A percentile compares a stretch with the other conserved stretches of the same genome.
These are phyloP conservation scores for Ctena decussata DNA, from an alignment of 2,888 invertebrate species.

Conservation along the genomic window DNA sequence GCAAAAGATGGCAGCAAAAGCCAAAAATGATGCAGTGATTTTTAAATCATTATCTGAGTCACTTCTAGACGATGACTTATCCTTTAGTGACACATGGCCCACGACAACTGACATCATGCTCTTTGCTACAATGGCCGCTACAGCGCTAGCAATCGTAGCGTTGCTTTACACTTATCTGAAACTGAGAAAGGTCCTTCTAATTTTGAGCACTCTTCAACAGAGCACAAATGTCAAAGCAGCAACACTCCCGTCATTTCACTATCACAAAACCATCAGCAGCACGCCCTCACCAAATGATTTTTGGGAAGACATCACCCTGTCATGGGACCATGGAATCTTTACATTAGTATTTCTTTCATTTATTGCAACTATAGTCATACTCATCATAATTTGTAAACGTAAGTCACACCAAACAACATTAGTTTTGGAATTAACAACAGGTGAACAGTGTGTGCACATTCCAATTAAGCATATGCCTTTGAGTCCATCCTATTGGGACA, in stretches of 20 bases:
- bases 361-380: too few species aligned
- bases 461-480: too few species aligned
- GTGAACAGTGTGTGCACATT: too few species aligned
- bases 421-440: too few species aligned
- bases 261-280: neutral
- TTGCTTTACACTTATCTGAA: too few species aligned
- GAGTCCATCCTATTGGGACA: too few species aligned
- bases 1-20: conserved; percentile 25
- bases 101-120: neutral
- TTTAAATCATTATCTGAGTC: conserved; percentile 32
- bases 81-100: neutral
- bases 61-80: neutral
- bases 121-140: too few species aligned
- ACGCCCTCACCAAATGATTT: neutral
- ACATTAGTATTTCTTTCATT: too few species aligned
- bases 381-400: too few species aligned
- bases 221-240: neutral
- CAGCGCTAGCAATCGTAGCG: too few species aligned
- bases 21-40: conserved; percentile 17
- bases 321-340: neutral
- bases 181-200: too few species aligned
- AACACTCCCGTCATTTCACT: neutral
- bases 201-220: neutral
- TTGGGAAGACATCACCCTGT: neutral
- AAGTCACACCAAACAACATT: too few species aligned